Percentiles rank a stretch among this genome's conserved stretches.
These are phyloP conservation scores for Thymelicus sylvestris DNA, from an alignment of 2,888 invertebrate species.

Conservation along the genomic window DNA sequence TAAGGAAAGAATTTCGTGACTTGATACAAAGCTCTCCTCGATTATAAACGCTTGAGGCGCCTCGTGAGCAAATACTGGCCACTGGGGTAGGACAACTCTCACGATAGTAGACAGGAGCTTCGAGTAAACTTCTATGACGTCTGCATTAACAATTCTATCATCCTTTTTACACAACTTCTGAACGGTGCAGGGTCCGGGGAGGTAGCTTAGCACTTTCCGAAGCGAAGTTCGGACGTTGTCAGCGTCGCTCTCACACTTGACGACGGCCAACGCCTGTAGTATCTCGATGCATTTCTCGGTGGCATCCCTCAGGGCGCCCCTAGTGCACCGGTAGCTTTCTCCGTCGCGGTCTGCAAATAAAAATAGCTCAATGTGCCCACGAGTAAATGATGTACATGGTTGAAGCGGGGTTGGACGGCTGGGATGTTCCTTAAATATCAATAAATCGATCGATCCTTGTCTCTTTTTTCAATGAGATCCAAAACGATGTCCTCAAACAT, in stretches of 20 bases:
- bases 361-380: slow-evolving; percentile 81
- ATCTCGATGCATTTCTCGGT: slow-evolving; percentile 59
- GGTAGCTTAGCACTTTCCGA: slow-evolving; percentile 45
- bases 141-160: slow-evolving; percentile 47
- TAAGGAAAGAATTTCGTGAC: slow-evolving; percentile 74
- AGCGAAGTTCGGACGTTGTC: slow-evolving; percentile 50
- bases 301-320: slow-evolving; percentile 47
- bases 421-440: slow-evolving; percentile 16
- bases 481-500: not conserved
- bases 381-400: slow-evolving; percentile 55
- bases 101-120: slow-evolving; percentile 79
- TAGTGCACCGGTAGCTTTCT: slow-evolving; percentile 1
- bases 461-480: not conserved
- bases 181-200: slow-evolving; percentile 87
- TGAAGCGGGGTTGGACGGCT: slow-evolving; percentile 7
- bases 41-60: slow-evolving; percentile 78
- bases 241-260: slow-evolving; percentile 64
- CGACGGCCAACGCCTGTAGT: slow-evolving; percentile 55
- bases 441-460: slow-evolving; percentile 1
- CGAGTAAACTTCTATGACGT: slow-evolving; percentile 76
- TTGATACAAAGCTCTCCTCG: slow-evolving; percentile 79
- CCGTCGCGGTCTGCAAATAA: slow-evolving; percentile 60
- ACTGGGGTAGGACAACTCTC: slow-evolving; percentile 80
- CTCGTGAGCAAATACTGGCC: slow-evolving; percentile 81
- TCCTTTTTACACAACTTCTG: slow-evolving; percentile 87